These are phyloP conservation scores for Betta splendens DNA, from an alignment of 2,797 vertebrate species.

Conservation along the genomic window DNA sequence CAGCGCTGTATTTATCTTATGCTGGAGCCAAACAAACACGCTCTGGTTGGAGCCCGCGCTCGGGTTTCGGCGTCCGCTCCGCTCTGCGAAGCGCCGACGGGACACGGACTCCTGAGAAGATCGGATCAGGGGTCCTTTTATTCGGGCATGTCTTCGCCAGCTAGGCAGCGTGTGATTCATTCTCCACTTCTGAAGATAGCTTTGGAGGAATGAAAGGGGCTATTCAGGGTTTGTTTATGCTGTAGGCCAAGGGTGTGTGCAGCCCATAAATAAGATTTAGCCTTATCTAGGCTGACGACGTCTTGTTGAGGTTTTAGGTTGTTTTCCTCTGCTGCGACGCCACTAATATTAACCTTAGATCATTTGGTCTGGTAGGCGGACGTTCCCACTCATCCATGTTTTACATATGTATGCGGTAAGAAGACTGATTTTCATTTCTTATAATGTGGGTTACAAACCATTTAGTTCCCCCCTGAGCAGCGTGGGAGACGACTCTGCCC, in stretches of 20 bases:
- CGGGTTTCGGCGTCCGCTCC: constrained; percentile 28
- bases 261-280: constrained; percentile 50
- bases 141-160: constrained; percentile 38
- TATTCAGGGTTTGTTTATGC: constrained; percentile 73
- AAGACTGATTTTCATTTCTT: constrained; percentile 49
- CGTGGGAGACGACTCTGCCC: constrained; percentile 50
- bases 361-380: constrained; percentile 24
- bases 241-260: constrained; percentile 60
- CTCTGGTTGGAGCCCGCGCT: constrained; percentile 7
- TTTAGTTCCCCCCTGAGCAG: too few species aligned
- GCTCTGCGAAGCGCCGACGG: constrained; percentile 20
- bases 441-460: constrained; percentile 54
- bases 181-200: constrained; percentile 57
- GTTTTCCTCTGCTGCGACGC: constrained; percentile 15
- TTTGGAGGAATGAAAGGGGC: constrained; percentile 53
- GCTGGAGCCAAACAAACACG: constrained; percentile 11
- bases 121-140: constrained; percentile 51
- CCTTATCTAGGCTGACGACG: constrained; percentile 37
- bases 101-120: constrained; percentile 42
- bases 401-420: constrained; percentile 44
- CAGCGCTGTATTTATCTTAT: constrained; percentile 19
- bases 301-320: constrained; percentile 25
- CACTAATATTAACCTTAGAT: constrained; percentile 34
- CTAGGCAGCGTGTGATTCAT: constrained; percentile 47
- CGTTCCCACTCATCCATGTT: constrained; percentile 34